Percentiles rank a stretch among this genome's conserved stretches.
Evolutionary conservation across 37 sponge, comb jelly and placozoan genomes (phyloP).

Genomic region (Dysidea cf. avara): DNA sequence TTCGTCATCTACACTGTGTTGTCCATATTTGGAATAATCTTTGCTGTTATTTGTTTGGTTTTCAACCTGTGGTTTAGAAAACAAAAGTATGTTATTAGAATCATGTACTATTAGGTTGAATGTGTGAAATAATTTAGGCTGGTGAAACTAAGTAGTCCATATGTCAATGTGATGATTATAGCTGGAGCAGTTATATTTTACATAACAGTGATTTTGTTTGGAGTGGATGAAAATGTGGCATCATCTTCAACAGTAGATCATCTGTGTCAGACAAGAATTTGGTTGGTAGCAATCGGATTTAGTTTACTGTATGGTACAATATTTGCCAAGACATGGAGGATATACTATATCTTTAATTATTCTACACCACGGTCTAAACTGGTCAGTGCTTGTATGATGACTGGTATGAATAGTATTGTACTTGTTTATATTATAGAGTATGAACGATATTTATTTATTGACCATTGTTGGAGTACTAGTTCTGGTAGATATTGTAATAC

Average conservation of each 20-base stretch:
- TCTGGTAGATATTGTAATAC: too few relatives aligned
- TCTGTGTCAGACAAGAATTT: conserved; percentile 32
- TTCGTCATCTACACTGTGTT: conserved; percentile 27
- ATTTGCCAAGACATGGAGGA: conserved; percentile 53
- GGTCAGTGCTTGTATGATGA: too few relatives aligned
- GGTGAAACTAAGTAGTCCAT: conserved; percentile 61
- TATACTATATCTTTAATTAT: conserved; percentile 58
- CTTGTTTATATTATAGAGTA: too few relatives aligned
- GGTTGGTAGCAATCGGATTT: conserved; percentile 50
- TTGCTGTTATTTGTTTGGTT: not conserved
- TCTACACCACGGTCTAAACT: too few relatives aligned
- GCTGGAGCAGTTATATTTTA: conserved; percentile 47
- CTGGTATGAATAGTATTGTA: too few relatives aligned
- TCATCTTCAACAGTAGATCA: not conserved
- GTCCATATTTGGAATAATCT: not conserved
- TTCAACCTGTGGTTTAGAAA: not conserved
- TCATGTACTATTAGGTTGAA: too few relatives aligned
- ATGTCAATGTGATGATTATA: conserved; percentile 48
- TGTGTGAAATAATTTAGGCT: conserved; percentile 5
- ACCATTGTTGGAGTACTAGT: too few relatives aligned
- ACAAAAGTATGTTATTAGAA: too few relatives aligned
- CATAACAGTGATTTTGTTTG: conserved; percentile 47
- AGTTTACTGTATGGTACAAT: conserved; percentile 51
- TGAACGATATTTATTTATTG: too few relatives aligned
- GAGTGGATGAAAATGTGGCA: conserved; percentile 22